Percentiles rank a stretch among this genome's conserved stretches.
Conservation (phyloP, 2,797 vertebrate species). For the Holocentrus rufus region DNA sequence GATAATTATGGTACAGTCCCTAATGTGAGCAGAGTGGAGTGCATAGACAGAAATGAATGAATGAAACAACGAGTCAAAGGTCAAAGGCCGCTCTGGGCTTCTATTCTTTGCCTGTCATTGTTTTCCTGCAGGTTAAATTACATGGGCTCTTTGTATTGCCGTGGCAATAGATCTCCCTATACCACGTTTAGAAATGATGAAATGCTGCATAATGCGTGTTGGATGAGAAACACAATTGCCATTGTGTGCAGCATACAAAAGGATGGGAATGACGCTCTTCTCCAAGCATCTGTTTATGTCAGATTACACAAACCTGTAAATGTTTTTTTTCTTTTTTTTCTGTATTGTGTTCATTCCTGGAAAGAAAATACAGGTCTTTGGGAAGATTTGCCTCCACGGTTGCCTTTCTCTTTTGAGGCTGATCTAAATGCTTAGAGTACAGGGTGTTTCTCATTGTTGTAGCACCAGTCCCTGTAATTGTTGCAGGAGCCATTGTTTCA, state of each 20-base stretch:
- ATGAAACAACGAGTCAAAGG: constrained; percentile 22
- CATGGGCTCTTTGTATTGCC: constrained; percentile 18
- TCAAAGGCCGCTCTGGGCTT: constrained; percentile 32
- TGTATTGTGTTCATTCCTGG: constrained; percentile 30
- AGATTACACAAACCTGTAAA: constrained; percentile 68
- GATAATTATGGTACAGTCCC: neutral
- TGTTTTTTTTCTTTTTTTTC: constrained; percentile 14
- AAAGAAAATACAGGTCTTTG: constrained; percentile 41
- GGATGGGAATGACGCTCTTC: constrained; percentile 3
- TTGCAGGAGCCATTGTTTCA: constrained; percentile 61
- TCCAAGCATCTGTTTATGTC: constrained; percentile 67
- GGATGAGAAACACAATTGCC: constrained; percentile 55
- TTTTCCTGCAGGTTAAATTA: constrained; percentile 34
- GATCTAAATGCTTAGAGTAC: constrained; percentile 50
- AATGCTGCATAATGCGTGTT: constrained; percentile 43
- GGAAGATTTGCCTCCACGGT: constrained; percentile 20
- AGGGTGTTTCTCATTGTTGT: constrained; percentile 36
- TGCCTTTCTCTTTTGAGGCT: constrained; percentile 30
- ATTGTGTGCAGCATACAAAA: constrained; percentile 63
- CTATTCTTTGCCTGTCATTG: constrained; percentile 31
- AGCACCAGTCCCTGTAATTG: constrained; percentile 54
- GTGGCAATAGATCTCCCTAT: constrained; percentile 39
- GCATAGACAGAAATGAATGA: neutral
- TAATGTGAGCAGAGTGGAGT: neutral
- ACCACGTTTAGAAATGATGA: constrained; percentile 53